Evolutionary conservation across 64 coral and sea anemone genomes (phyloP).

Genomic region (Pocillopora damicornis): DNA sequence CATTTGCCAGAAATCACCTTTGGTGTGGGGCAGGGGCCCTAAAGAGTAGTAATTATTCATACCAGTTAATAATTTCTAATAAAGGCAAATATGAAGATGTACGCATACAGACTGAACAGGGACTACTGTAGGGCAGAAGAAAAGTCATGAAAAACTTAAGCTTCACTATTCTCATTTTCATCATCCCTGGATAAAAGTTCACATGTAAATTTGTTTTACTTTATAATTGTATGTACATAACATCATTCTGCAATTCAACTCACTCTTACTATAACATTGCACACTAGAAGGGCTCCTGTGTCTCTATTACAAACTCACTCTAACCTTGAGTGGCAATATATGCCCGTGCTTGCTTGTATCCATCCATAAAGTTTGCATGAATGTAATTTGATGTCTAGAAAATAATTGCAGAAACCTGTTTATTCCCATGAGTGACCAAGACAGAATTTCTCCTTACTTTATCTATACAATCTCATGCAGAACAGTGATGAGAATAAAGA

Average conservation of each 20-base stretch:
- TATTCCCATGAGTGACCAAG: too few relatives aligned
- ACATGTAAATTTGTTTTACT: too few relatives aligned
- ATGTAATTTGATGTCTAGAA: conserved; percentile 89
- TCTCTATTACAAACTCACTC: background rate
- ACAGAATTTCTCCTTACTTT: too few relatives aligned
- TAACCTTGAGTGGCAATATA: conserved; percentile 94
- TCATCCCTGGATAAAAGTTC: too few relatives aligned
- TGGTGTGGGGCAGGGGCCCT: conserved; percentile 85
- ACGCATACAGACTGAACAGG: background rate
- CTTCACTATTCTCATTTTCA: too few relatives aligned
- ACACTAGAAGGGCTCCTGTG: background rate
- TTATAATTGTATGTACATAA: too few relatives aligned
- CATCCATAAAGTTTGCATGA: conserved; percentile 91
- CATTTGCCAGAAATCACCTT: conserved; percentile 90
- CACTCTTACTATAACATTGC: too few relatives aligned
- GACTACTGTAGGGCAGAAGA: too few relatives aligned
- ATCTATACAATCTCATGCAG: too few relatives aligned
- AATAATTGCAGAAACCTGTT: background rate
- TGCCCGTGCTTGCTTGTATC: conserved; percentile 72
- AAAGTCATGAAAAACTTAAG: too few relatives aligned
- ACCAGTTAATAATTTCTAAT: background rate
- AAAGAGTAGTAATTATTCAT: background rate
- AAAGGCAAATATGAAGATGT: background rate
- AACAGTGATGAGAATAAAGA: too few relatives aligned
- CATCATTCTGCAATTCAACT: too few relatives aligned